A percentile compares a stretch with the other conserved stretches of the same genome.
Evolutionary conservation across 2,888 invertebrate genomes (phyloP).

Genomic region (Mythimna albipuncta): DNA sequence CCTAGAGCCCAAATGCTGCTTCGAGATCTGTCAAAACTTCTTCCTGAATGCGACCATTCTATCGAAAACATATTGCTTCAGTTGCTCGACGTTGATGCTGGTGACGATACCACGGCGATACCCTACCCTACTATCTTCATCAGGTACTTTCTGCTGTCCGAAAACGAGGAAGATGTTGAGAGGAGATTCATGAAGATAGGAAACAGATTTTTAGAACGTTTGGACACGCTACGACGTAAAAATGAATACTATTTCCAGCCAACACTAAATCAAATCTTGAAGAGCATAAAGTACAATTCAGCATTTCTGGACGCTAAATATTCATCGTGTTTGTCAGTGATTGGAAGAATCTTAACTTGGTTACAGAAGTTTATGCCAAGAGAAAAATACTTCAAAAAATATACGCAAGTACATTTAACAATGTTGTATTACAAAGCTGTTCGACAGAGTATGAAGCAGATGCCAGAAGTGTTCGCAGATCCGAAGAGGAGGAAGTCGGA

Average conservation of each 20-base stretch:
- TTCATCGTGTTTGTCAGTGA: constrained; percentile 70
- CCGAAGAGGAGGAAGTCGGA: constrained; percentile 61
- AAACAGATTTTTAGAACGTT: constrained; percentile 66
- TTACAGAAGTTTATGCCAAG: constrained; percentile 71
- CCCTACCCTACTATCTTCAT: constrained; percentile 70
- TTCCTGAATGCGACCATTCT: constrained; percentile 64
- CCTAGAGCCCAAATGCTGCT: constrained; percentile 59
- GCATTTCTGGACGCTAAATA: constrained; percentile 72
- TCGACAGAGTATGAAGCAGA: constrained; percentile 66
- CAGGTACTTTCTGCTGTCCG: constrained; percentile 73
- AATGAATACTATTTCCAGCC: not conserved
- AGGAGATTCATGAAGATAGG: constrained; percentile 67
- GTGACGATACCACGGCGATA: constrained; percentile 31
- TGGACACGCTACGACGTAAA: constrained; percentile 46
- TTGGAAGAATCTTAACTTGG: constrained; percentile 69
- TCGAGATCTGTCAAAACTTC: constrained; percentile 62
- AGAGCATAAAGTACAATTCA: constrained; percentile 70
- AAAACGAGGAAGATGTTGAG: constrained; percentile 65
- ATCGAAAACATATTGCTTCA: constrained; percentile 61
- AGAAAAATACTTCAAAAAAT: constrained; percentile 70
- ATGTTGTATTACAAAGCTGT: constrained; percentile 77
- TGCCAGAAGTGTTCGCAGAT: constrained; percentile 69
- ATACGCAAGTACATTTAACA: constrained; percentile 71
- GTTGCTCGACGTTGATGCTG: constrained; percentile 47
- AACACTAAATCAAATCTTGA: constrained; percentile 48